A percentile compares a stretch with the other conserved stretches of the same genome.
Evolutionary conservation across 2,113 vertebrate genomes (phyloP).

Genomic region (Zootoca vivipara): DNA sequence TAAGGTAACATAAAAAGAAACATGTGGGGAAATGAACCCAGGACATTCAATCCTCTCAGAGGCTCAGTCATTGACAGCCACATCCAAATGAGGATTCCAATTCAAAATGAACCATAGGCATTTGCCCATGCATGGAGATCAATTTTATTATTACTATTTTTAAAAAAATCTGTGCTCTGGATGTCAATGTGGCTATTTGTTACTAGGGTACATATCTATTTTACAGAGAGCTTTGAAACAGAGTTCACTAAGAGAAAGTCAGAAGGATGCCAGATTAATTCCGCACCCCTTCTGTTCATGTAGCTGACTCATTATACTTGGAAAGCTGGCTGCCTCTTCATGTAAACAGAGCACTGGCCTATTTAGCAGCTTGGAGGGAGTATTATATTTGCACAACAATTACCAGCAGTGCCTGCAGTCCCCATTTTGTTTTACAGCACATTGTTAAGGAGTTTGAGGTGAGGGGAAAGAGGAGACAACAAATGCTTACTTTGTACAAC

Average conservation of each 20-base stretch:
- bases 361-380: constrained; percentile 53
- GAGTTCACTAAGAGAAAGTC: constrained; percentile 60
- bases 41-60: not conserved
- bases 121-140: fast-evolving
- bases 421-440: constrained; percentile 49
- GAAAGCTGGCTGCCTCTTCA: constrained; percentile 65
- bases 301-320: constrained; percentile 70
- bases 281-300: constrained; percentile 60
- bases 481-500: not conserved
- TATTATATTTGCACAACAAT: constrained; percentile 65
- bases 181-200: constrained; percentile 16
- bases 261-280: constrained; percentile 67
- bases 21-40: fast-evolving
- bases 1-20: fast-evolving
- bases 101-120: fast-evolving
- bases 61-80: not conserved
- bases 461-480: constrained; percentile 18
- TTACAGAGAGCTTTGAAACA: constrained; percentile 56
- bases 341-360: constrained; percentile 62
- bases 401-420: constrained; percentile 19
- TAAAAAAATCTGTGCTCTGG: not conserved
- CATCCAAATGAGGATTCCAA: not conserved
- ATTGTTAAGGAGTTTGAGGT: constrained; percentile 44
- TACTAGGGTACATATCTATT: constrained; percentile 39
- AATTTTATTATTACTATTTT: not conserved